Evolutionary conservation across 1,140 invertebrate genomes (phyloP), one percentile per base, ranked within the genome.

Genomic region (roundworm (Caenorhabditis elegans)): DNA sequence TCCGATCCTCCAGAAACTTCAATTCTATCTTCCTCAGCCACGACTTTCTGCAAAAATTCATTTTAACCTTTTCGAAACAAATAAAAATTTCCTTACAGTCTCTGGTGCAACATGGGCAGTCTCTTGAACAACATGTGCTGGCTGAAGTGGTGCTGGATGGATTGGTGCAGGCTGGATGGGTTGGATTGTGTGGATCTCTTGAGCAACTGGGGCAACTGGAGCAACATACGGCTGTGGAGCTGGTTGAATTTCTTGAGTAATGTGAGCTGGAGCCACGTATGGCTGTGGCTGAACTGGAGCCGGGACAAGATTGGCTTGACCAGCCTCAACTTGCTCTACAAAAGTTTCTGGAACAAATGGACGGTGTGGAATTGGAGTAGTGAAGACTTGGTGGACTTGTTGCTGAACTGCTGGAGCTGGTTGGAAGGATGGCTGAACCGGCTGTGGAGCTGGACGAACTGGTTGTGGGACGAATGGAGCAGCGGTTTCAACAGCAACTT

Each of bases 401-500:
- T 47, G 34, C 55, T 53, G 22, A 34, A 48, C 28, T 31, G 76
- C 15, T 8, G 19, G 60, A 26, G 60, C 60, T 70, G 49, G 24
- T 19, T n/a, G 19, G 19, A 31, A 24, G 3, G 15, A 8, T 70
- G 60, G 60, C 17, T 34, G 19, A 78, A 49, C 31, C 8, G 26
- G 70, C 24, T 76, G 0, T 76, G 70, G 70, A 47, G 26, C 34
- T 76, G 43, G 36, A 8, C 24, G 75, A 48, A 31, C 48, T 36
- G 77, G 77, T 24, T 78, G 48, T 51, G 77, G 77, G 22, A 36
- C 77, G 19, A 51, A 48, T 51, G 75, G 75, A 28, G 43, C 43
- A 47, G 34, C 13, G 5, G 47, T 77, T 48, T 51, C 11, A 19
- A 47, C 24, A 31, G 43, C 75, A 2, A 47, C 75, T 77, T 51